Conservation (phyloP, 1,140 invertebrate genomes). For the Zaprionus africanus region DNA sequence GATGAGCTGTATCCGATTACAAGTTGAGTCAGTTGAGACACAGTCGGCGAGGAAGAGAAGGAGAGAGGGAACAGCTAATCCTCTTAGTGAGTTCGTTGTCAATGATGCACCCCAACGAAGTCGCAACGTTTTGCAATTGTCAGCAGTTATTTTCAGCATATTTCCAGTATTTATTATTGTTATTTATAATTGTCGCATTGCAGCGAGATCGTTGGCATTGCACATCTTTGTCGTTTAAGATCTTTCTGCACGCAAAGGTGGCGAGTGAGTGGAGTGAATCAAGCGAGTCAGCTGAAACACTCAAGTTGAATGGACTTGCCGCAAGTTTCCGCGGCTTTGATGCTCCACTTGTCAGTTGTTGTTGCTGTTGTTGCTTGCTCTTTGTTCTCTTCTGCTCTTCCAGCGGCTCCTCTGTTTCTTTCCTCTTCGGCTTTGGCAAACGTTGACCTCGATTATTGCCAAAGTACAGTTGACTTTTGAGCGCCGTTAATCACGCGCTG, state of each 20-base stretch:
- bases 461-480: constrained; percentile 20
- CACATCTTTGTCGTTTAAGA: constrained; percentile 18
- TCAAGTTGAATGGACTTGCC: constrained; percentile 28
- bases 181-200: constrained; percentile 34
- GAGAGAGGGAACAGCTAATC: constrained; percentile 37
- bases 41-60: not conserved
- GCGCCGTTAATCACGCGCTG: constrained; percentile 24
- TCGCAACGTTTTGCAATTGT: constrained; percentile 19
- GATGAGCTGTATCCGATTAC: constrained; percentile 59
- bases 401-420: not conserved
- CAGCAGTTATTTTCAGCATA: not conserved
- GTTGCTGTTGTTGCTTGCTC: constrained; percentile 8
- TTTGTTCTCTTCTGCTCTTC: constrained; percentile 16
- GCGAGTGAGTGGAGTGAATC: not conserved
- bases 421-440: constrained; percentile 2
- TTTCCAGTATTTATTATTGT: constrained; percentile 13
- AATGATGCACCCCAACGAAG: constrained; percentile 9
- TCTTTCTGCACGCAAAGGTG: constrained; percentile 14
- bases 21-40: constrained; percentile 22
- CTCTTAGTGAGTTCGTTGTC: constrained; percentile 42
- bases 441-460: constrained; percentile 34
- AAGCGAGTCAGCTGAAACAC: not conserved
- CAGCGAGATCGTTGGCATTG: constrained; percentile 20
- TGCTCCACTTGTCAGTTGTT: not conserved
- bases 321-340: not conserved